Conservation (phyloP, 2,113 vertebrate genomes). For the Leptodactylus fuscus region DNA sequence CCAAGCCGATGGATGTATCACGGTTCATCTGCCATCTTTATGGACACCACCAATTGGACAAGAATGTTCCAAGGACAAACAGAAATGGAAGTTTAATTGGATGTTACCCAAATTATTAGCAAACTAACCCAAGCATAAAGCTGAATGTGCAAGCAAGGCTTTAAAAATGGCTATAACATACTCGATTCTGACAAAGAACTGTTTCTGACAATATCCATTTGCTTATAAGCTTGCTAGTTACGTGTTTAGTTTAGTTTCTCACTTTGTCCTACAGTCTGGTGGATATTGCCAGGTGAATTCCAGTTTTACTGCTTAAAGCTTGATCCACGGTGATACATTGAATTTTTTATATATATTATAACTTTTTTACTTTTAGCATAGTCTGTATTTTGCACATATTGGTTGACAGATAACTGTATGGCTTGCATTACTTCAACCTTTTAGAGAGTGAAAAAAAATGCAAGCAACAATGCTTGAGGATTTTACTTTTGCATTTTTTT, state of each 20-base stretch:
- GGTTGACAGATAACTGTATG: neutral
- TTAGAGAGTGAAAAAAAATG: neutral
- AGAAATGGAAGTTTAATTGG: conserved; percentile 17
- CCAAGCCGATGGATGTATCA: conserved; percentile 95
- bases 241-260: too few species aligned
- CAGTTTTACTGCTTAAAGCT: neutral
- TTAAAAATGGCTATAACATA: neutral
- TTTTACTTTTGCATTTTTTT: too few species aligned
- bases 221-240: neutral
- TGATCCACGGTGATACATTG: neutral
- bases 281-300: neutral
- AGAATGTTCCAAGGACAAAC: conserved; percentile 72
- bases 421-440: neutral
- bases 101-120: neutral
- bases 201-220: neutral
- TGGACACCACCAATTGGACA: conserved; percentile 87
- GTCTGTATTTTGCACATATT: neutral
- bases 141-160: neutral
- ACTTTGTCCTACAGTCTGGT: neutral
- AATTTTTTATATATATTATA: conserved; percentile 27
- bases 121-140: neutral
- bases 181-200: neutral
- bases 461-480: too few species aligned
- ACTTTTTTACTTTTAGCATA: conserved; percentile 11
- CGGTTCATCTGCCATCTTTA: conserved; percentile 84